Evolutionary conservation across 2,888 invertebrate species (phyloP), one percentile per base, ranked within the genome.

Genomic region (Amphipyra tragopoginis): DNA sequence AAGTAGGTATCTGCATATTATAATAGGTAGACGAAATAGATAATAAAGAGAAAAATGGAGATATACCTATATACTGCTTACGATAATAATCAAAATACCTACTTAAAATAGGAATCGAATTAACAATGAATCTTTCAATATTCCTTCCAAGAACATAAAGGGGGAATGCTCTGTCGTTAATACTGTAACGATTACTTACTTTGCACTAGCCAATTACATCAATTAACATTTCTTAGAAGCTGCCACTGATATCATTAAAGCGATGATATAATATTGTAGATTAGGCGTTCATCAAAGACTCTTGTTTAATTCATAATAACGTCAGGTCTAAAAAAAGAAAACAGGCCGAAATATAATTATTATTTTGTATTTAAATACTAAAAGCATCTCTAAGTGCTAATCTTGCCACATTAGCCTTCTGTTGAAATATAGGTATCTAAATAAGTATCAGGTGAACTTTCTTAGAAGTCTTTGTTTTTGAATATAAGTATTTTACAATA

Each of bases 201-300:
- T 76, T 65, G 66, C 76, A 80, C 73, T 62, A 74, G 62, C 55
- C 77, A 80, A 82, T 83, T 83, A 81, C 48, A 58, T 40, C 81
- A 81, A 82, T 82, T 82, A 81, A 70, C 70, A 74, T 73, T 82
- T 79, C 80, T 74, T 48, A 70, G 79, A 72, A 83, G 38, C 65
- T 72, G 63, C 52, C 64, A 54, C 54, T 72, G 72, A 61, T 57
- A 65, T 72, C 48, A 65, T 79, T 77, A 65, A 45, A 44, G 72
- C 67, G 67, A 69, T 79, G 79, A 78, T 74, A 75, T 64, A 71
- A 73, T 71, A 66, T 56, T 65, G 51, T 58, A 62, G 66, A 75
- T 69, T 65, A 75, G 48, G 54, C 47, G 45, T 42, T 57, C 45
- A 40, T 60, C 61, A 61, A 71, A 65, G 61, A 64, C 42, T 48